Evolutionary conservation across 2,113 vertebrate genomes (phyloP).

Genomic region (Sapajus apella): DNA sequence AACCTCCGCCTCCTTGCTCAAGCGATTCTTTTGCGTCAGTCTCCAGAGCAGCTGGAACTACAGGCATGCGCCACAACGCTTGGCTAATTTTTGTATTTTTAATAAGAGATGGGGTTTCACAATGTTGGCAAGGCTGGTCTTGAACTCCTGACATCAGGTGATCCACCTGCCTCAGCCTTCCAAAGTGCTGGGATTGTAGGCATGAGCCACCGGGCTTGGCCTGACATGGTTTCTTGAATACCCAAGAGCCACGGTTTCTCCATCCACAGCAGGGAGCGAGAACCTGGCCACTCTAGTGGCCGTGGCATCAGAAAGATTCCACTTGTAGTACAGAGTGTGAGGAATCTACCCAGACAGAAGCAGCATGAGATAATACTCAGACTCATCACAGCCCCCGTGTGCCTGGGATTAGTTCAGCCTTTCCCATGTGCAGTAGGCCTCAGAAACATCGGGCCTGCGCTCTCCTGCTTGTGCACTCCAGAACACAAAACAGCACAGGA

Average conservation of each 20-base stretch:
- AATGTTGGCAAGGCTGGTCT: too few relatives aligned
- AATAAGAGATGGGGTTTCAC: too few relatives aligned
- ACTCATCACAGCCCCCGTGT: rapidly evolving
- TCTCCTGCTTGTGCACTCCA: neutral
- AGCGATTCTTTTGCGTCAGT: too few relatives aligned
- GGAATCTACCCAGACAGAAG: neutral
- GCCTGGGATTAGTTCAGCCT: rapidly evolving
- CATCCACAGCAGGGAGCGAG: neutral
- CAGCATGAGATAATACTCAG: neutral
- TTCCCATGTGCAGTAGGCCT: neutral
- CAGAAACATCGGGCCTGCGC: neutral
- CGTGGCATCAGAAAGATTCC: neutral
- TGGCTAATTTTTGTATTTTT: too few relatives aligned
- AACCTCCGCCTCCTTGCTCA: too few relatives aligned
- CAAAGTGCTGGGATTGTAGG: too few relatives aligned
- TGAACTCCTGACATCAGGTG: too few relatives aligned
- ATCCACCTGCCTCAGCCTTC: too few relatives aligned
- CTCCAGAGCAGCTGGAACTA: too few relatives aligned
- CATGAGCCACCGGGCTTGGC: too few relatives aligned
- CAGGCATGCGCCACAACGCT: too few relatives aligned
- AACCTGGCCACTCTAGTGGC: neutral
- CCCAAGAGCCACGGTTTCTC: neutral
- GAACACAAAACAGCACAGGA: neutral
- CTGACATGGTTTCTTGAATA: neutral
- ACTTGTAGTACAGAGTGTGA: neutral